Conservation (phyloP, 2,113 vertebrate species). For the Tor tambroides region DNA sequence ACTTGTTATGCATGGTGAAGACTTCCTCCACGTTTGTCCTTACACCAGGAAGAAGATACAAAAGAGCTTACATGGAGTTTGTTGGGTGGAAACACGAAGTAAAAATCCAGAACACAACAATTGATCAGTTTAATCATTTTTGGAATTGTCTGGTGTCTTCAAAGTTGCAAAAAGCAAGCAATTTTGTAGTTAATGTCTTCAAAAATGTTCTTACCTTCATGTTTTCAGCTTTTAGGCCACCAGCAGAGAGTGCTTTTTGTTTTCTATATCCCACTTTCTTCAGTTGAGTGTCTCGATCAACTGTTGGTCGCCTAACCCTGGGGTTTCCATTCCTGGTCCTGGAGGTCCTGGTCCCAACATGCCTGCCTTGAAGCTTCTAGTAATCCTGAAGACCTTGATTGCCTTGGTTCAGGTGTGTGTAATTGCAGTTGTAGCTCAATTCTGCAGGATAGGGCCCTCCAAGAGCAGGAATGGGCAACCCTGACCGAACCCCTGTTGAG, state of each 20-base stretch:
- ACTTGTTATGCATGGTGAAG: background rate
- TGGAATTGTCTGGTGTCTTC: background rate
- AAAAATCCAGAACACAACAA: background rate
- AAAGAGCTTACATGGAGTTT: background rate
- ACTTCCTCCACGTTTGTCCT: background rate
- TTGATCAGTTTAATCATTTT: background rate
- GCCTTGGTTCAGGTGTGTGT: background rate
- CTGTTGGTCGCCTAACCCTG: background rate
- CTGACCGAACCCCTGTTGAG: background rate
- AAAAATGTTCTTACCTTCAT: background rate
- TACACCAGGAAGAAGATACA: background rate
- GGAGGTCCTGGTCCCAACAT: background rate
- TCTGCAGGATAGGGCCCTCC: background rate
- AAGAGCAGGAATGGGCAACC: background rate
- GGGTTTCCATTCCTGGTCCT: background rate
- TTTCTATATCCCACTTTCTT: background rate
- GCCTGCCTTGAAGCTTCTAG: background rate
- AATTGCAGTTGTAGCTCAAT: background rate
- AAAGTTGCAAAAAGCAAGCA: background rate
- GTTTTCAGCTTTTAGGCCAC: background rate
- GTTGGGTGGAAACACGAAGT: background rate
- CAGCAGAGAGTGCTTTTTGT: background rate
- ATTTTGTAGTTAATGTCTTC: background rate
- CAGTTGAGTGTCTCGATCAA: background rate
- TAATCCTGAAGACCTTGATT: background rate